A percentile compares a stretch with the other conserved stretches of the same genome.
phyloP scores from a whole-genome alignment of 2,113 vertebrate genomes.

The Hypanus sabinus region DNA sequence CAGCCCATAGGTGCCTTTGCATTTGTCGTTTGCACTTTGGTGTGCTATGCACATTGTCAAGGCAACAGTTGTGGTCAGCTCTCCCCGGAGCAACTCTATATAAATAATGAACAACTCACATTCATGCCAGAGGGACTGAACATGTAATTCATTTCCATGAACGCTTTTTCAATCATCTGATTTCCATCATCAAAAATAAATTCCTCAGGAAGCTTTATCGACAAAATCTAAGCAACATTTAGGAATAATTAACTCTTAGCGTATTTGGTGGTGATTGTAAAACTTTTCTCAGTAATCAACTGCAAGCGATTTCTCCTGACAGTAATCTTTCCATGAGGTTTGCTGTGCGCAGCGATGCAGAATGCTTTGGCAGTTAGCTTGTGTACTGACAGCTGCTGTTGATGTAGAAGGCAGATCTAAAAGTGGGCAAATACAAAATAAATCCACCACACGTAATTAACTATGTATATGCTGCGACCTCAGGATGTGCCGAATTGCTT shows the following conservation, averaged over 20 bases:
- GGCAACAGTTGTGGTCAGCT: neutral
- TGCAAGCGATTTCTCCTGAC: neutral
- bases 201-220: conserved; percentile 9
- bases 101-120: neutral
- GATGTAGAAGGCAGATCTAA: neutral
- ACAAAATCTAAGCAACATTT: neutral
- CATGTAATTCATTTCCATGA: neutral
- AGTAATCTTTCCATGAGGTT: conserved; percentile 26
- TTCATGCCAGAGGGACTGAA: neutral
- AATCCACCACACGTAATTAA: conserved; percentile 12
- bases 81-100: neutral
- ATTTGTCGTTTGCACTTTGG: neutral
- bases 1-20: no score
- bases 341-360: neutral
- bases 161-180: conserved; percentile 28
- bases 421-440: neutral
- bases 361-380: neutral
- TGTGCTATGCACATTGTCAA: neutral
- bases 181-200: conserved; percentile 24
- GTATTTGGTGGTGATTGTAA: neutral
- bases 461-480: neutral
- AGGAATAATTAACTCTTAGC: conserved; percentile 25
- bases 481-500: conserved; percentile 7
- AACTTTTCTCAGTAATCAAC: neutral
- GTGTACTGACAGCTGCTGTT: neutral